Evolutionary conservation across 2,113 vertebrate species (phyloP), one percentile per base, ranked within the genome.

Genomic region (Spilogale gracilis): DNA sequence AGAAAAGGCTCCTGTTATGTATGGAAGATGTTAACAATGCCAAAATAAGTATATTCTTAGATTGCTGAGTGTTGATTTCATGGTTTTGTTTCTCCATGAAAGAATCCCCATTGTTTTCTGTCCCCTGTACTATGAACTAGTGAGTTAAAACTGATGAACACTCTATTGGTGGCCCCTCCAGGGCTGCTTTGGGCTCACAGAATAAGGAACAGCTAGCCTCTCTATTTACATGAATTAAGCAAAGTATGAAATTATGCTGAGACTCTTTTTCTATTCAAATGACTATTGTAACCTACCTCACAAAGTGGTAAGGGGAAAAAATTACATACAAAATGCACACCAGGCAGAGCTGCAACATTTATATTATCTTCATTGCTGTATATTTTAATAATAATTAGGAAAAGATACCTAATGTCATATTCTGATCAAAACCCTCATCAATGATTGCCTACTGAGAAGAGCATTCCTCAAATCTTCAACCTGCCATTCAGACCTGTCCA

Each of bases 221-320:
- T 69, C 8, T n/a, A 32, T 58, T 80, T 69, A 54, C n/a, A 80
- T 81, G 21, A 85, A 60, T 20, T 27, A 86, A 85, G 17, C 12
- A 74, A 54, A 80, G 48, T 54, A 56, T 20, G 14, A 61, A 89
- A 82, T 81, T 97, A 58, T 48, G 73, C 60, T 81, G 61, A 86
- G 54, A 93, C 20, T 92, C 45, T 45, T 5, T 94, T 90, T 89
- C 30, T 38, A 86, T 90, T 87, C 86, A 85, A 56, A 9, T 87
- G 12, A 78, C 9, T 71, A n/a, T 81, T 90, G 27, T 93, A 78
- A 97, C 17, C 38, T 60, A 38, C 10, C 32, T 9, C 32, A 27
- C 9, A 58, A 63, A 48, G 38, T 54, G 21, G 4, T 32, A 84
- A 56, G 7, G 10, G 8, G 4, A 20, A 76, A 17, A 16, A 25